Evolutionary conservation across 2,113 vertebrate genomes (phyloP).

Genomic region (Condylura cristata): DNA sequence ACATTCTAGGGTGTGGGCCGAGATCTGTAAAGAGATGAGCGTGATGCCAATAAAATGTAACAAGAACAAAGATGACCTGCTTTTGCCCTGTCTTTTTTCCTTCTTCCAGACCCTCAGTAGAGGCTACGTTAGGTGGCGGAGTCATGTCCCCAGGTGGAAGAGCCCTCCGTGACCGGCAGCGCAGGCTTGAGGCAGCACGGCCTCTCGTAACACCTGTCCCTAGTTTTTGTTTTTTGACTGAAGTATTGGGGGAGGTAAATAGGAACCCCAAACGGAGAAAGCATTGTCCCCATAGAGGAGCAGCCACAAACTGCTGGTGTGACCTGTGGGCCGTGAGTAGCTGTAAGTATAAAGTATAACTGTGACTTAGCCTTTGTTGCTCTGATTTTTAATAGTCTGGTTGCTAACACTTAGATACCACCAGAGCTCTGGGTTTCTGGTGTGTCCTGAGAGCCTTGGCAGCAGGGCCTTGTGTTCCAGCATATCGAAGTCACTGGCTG

Average conservation of each 20-base stretch:
- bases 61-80: slow-evolving; percentile 84
- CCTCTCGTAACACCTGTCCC: background rate
- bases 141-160: background rate
- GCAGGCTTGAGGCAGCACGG: background rate
- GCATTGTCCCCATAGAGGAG: background rate
- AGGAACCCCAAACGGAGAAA: too few relatives aligned
- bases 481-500: background rate
- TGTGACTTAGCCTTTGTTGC: background rate
- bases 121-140: background rate
- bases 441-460: background rate
- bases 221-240: background rate
- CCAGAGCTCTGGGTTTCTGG: background rate
- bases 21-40: slow-evolving; percentile 90
- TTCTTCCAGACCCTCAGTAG: background rate
- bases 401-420: background rate
- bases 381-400: background rate
- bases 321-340: background rate
- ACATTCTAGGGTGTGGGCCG: slow-evolving; percentile 86
- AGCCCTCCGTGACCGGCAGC: background rate
- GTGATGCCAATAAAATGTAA: slow-evolving; percentile 91
- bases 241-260: background rate
- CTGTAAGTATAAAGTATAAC: fast-evolving
- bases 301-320: background rate
- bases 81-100: slow-evolving; percentile 79
- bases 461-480: background rate